A percentile compares a stretch with the other conserved stretches of the same genome.
phyloP scores from a whole-genome alignment of 2,888 invertebrate genomes.

The Tachina grossa region DNA sequence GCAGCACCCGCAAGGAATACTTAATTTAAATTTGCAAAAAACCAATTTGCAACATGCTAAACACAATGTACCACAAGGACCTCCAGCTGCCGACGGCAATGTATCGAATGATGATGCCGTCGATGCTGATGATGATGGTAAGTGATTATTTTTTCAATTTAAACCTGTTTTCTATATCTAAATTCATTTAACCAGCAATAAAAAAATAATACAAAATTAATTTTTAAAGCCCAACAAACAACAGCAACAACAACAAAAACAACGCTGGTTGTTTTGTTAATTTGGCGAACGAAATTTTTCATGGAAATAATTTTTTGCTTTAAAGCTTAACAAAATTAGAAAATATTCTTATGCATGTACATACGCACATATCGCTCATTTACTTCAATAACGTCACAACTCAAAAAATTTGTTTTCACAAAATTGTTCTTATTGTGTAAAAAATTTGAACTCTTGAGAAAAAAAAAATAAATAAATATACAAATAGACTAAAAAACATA shows the following conservation, averaged over 20 bases:
- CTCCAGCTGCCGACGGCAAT: conserved; percentile 46
- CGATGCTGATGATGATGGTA: conserved; percentile 39
- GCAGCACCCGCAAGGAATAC: conserved; percentile 64
- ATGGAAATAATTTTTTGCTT: background rate
- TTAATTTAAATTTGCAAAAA: conserved; percentile 65
- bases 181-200: conserved; percentile 50
- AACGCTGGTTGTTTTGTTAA: conserved; percentile 20
- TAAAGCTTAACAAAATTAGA: conserved; percentile 9
- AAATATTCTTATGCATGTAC: background rate
- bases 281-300: conserved; percentile 28
- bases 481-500: too few species aligned
- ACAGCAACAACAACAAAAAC: background rate
- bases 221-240: conserved; percentile 29
- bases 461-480: too few species aligned
- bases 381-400: too few species aligned
- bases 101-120: conserved; percentile 53
- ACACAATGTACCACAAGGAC: conserved; percentile 57
- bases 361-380: background rate
- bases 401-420: too few species aligned
- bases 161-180: conserved; percentile 57
- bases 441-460: too few species aligned
- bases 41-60: conserved; percentile 56
- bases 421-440: too few species aligned
- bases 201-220: conserved; percentile 40
- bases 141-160: conserved; percentile 67